Evolutionary conservation across 2,888 invertebrate species (phyloP), one percentile per base, ranked within the genome.

Genomic region (Nomada fabriciana): DNA sequence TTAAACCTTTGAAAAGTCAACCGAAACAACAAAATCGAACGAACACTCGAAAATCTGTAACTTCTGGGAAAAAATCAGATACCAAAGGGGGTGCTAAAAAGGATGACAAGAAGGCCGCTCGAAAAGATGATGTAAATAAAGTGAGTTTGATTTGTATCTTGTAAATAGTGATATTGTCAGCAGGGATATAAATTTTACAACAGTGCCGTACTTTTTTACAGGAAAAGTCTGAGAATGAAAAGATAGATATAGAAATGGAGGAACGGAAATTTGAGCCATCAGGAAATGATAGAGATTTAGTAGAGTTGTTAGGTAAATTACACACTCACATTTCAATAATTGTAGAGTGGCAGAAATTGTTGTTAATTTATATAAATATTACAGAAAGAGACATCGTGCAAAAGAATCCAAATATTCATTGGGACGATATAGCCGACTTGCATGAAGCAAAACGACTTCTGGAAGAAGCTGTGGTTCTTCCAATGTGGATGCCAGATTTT

Each of bases 401-500:
- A 94, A 98, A 98, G 94, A 98, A 99, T 95, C 98, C 98, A 20
- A 98, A 98, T 94, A 98, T 99, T 80, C 96, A 96, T 91, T 99
- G 99, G 99, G 98, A 97, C 90, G 98, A 98, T 92, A 98, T 98
- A 92, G 98, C 98, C 0, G 98, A 98, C 94, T 95, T 98, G 65
- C 95, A 96, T 13, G 98, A 98, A 93, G 98, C 98, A 9, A 98
- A 98, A 94, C 95, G 98, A 83, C 94, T 99, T 75, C 94, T 99
- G 9, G 98, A 99, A 93, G 99, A 99, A 94, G 99, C 99, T 43
- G 99, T 99, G 11, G 99, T 99, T 55, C 95, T 99, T 91, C 99
- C 99, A 2, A 97, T 99, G 96, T 97, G 98, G 96, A 98, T 99
- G 97, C 99, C 99, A 1, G 98, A 99, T 92, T 99, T 98, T 94